phyloP scores from a whole-genome alignment of 2,888 invertebrate genomes.

The Lymantria dispar region DNA sequence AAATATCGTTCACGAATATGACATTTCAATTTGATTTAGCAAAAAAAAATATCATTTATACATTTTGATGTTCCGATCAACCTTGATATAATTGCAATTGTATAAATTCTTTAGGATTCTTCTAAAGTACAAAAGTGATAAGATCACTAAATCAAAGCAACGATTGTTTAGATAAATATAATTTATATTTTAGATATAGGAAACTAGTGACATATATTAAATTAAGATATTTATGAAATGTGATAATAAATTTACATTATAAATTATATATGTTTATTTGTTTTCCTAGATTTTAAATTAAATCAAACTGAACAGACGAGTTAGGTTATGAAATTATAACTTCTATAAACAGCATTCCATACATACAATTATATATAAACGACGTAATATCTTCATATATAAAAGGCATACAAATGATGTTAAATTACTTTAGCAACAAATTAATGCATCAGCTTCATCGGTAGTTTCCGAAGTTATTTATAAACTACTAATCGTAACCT shows the following conservation, averaged over 20 bases:
- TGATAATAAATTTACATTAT: conserved; percentile 78
- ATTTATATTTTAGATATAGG: conserved; percentile 72
- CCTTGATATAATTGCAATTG: conserved; percentile 33
- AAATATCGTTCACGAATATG: conserved; percentile 56
- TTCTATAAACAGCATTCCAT: conserved; percentile 3
- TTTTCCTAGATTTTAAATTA: background rate
- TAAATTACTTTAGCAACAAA: conserved; percentile 5
- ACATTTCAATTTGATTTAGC: conserved; percentile 52
- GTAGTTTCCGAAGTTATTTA: background rate
- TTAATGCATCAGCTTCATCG: conserved; percentile 2
- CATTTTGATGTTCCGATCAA: conserved; percentile 33
- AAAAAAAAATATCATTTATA: conserved; percentile 25
- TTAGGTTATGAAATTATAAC: background rate
- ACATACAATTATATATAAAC: background rate
- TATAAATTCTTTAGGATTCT: conserved; percentile 29
- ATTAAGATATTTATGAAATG: conserved; percentile 76
- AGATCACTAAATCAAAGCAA: conserved; percentile 38
- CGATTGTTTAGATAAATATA: conserved; percentile 62
- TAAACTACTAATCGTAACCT: no score
- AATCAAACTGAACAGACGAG: background rate
- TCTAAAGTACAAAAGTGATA: conserved; percentile 50
- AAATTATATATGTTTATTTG: conserved; percentile 4
- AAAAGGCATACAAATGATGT: conserved; percentile 3
- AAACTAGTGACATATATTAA: conserved; percentile 53
- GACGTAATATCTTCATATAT: conserved; percentile 3